Evolutionary conservation across 2,113 vertebrate genomes (phyloP).

Genomic region (Leucopsar rothschildi): DNA sequence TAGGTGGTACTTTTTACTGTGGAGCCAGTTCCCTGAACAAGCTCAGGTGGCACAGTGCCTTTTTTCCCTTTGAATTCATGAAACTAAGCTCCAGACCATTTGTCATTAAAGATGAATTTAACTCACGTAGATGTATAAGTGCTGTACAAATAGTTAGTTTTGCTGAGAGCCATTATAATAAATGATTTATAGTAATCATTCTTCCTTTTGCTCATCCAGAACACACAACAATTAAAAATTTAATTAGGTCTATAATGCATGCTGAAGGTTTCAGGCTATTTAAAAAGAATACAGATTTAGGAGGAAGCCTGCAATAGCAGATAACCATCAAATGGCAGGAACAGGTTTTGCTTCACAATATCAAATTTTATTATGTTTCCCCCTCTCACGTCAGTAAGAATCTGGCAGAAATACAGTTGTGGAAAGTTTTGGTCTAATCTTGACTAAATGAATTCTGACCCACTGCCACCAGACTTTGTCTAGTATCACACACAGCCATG

Average conservation of each 20-base stretch:
- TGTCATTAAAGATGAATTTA: neutral
- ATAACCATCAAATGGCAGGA: neutral
- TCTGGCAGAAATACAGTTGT: neutral
- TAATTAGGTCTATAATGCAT: neutral
- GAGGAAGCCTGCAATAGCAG: neutral
- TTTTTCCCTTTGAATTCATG: neutral
- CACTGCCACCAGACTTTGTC: neutral
- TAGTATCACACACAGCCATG: accelerated
- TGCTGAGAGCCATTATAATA: conserved; percentile 9
- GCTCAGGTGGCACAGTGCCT: neutral
- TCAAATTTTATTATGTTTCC: neutral
- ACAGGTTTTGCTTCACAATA: neutral
- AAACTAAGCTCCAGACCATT: neutral
- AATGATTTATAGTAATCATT: neutral
- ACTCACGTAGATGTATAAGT: neutral
- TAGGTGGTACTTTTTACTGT: neutral
- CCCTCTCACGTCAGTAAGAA: neutral
- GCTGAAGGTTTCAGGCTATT: neutral
- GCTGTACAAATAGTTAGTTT: neutral
- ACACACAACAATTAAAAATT: neutral
- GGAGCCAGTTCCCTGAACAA: neutral
- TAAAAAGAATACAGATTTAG: neutral
- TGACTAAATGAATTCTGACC: neutral
- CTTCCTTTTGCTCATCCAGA: neutral
- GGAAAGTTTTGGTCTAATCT: neutral